Percentiles rank a stretch among this genome's conserved stretches.
Conservation (phyloP, 1,140 invertebrate genomes). For the Ostrea edulis region DNA sequence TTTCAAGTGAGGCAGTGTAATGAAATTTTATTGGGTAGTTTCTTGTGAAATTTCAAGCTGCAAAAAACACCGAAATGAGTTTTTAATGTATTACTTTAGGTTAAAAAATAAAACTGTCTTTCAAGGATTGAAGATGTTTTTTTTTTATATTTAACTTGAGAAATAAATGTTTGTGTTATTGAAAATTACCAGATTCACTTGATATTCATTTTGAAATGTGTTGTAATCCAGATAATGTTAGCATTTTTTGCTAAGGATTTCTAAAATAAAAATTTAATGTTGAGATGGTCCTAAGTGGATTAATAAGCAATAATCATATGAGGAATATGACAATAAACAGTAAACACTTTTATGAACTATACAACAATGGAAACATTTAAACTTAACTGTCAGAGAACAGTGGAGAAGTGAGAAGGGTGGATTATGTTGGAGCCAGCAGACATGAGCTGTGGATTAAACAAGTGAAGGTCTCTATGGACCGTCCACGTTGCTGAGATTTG, state of each 20-base stretch:
- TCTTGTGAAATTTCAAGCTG: constrained; percentile 13
- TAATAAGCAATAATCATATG: neutral
- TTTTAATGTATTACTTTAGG: neutral
- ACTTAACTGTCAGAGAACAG: constrained; percentile 7
- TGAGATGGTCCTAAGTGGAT: neutral
- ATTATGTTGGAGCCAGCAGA: constrained; percentile 4
- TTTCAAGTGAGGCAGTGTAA: neutral
- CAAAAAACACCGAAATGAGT: neutral
- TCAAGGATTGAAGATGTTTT: neutral
- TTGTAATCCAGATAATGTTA: neutral
- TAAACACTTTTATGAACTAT: neutral
- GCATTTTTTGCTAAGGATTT: neutral
- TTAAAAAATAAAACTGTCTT: neutral
- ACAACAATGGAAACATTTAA: neutral
- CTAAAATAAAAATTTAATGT: neutral
- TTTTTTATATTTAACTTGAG: neutral
- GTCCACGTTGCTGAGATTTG: neutral
- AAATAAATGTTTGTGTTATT: too few species aligned
- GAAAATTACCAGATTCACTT: neutral
- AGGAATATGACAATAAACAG: neutral
- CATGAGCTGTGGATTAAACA: neutral
- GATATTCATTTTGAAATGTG: neutral
- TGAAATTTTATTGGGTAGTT: neutral
- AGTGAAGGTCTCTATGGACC: neutral
- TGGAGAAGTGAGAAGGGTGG: constrained; percentile 18